A percentile compares a stretch with the other conserved stretches of the same genome.
These are phyloP conservation scores for Hafferia zeledoni DNA, from an alignment of 2,797 vertebrate species.

Conservation along the genomic window DNA sequence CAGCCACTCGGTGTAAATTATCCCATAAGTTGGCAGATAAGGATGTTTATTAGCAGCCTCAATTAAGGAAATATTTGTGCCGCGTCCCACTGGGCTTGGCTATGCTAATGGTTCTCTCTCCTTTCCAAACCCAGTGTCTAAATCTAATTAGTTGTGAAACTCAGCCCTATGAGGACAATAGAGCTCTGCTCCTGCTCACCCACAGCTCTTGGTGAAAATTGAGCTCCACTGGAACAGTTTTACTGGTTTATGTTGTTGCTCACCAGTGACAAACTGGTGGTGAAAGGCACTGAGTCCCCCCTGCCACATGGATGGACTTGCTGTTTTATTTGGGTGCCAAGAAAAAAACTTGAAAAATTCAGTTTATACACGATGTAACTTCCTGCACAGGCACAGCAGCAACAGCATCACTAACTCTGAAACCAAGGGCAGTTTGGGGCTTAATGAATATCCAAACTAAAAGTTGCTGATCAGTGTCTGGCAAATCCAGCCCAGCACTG, in stretches of 20 bases:
- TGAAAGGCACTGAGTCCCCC: not conserved
- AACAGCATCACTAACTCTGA: not conserved
- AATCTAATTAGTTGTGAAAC: slow-evolving; percentile 30
- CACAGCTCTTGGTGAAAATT: slow-evolving; percentile 52
- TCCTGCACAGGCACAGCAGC: not conserved
- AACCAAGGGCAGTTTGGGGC: not conserved
- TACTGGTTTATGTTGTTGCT: not conserved
- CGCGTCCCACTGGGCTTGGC: slow-evolving; percentile 22
- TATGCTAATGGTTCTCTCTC: slow-evolving; percentile 34
- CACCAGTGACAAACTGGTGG: not conserved
- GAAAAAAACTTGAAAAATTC: not conserved
- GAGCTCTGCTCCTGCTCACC: not conserved
- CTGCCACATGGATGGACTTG: rapidly evolving
- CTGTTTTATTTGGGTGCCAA: not conserved
- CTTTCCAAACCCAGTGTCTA: slow-evolving; percentile 29
- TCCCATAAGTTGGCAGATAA: not conserved
- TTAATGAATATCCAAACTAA: not conserved
- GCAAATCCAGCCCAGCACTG: not conserved
- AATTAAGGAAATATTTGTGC: slow-evolving; percentile 42
- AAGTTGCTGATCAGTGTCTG: not conserved
- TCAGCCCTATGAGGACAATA: slow-evolving; percentile 2
- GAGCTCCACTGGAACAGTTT: slow-evolving; percentile 1
- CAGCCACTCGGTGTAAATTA: not conserved
- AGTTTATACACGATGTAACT: not conserved
- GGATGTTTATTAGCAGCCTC: slow-evolving; percentile 40